Evolutionary conservation across 2,113 vertebrate species (phyloP).

Genomic region (Nesospiza acunhae): DNA sequence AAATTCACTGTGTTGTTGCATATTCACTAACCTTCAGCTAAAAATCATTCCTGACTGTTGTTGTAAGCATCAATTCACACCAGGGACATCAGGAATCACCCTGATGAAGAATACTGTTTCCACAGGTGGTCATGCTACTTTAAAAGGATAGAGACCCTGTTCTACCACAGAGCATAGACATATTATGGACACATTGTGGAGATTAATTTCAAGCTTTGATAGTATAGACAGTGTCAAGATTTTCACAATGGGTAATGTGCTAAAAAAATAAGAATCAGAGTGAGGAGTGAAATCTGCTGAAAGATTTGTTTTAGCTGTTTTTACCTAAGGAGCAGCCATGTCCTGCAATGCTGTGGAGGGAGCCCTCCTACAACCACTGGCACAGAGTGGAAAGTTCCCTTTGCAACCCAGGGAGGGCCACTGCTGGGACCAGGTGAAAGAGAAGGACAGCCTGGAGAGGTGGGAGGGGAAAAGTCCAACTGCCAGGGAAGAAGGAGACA

Average conservation of each 20-base stretch:
- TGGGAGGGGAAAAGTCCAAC: neutral
- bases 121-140: neutral
- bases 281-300: neutral
- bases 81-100: neutral
- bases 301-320: neutral
- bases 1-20: neutral
- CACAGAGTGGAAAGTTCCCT: neutral
- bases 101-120: neutral
- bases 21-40: neutral
- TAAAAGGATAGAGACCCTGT: neutral
- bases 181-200: neutral
- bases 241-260: neutral
- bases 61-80: neutral
- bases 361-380: neutral
- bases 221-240: neutral
- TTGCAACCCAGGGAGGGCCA: neutral
- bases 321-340: neutral
- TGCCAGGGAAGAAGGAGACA: neutral
- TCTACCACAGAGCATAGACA: neutral
- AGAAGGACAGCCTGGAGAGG: neutral
- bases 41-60: neutral
- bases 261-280: neutral
- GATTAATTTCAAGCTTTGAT: neutral
- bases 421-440: neutral
- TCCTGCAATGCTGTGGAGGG: neutral